Percentiles rank a stretch among this genome's conserved stretches.
Evolutionary conservation across 2,888 invertebrate genomes (phyloP).

Genomic region (Rhodophaea formosa): DNA sequence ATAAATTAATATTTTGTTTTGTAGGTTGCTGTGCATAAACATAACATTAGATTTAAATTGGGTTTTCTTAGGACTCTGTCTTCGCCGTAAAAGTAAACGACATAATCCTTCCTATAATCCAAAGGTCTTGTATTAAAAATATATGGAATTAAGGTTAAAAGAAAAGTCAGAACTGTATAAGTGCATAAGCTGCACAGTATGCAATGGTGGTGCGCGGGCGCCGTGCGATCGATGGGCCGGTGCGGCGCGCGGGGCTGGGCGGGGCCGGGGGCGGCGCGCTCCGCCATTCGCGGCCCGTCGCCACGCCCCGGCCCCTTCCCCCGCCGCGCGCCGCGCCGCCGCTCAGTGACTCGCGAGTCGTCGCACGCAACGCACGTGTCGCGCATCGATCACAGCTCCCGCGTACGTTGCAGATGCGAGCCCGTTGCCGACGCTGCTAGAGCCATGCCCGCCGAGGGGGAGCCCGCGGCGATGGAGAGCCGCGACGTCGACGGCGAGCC

Average conservation of each 20-base stretch:
- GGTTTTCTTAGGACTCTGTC: background rate
- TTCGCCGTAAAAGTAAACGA: background rate
- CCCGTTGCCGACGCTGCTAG: slow-evolving; percentile 45
- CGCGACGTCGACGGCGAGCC: slow-evolving; percentile 81
- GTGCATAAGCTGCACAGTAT: background rate
- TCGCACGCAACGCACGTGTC: slow-evolving; percentile 56
- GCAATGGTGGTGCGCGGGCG: slow-evolving; percentile 32
- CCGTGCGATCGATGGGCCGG: slow-evolving; percentile 25
- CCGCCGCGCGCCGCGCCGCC: slow-evolving; percentile 34
- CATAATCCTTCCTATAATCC: too few species aligned
- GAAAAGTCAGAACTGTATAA: too few species aligned
- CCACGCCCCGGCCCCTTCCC: slow-evolving; percentile 49
- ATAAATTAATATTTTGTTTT: background rate
- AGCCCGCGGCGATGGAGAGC: slow-evolving; percentile 71
- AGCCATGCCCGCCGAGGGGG: slow-evolving; percentile 76
- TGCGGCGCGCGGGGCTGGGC: slow-evolving; percentile 39
- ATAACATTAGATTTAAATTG: background rate
- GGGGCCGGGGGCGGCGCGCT: slow-evolving; percentile 46
- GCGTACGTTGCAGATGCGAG: slow-evolving; percentile 72
- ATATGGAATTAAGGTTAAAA: too few species aligned
- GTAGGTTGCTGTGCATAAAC: background rate
- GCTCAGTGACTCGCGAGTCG: slow-evolving; percentile 69
- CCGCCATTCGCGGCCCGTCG: slow-evolving; percentile 47
- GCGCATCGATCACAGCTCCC: slow-evolving; percentile 43
- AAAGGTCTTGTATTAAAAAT: too few species aligned